These are phyloP conservation scores for Formica exsecta DNA, from an alignment of 1,140 invertebrate species.

Conservation along the genomic window DNA sequence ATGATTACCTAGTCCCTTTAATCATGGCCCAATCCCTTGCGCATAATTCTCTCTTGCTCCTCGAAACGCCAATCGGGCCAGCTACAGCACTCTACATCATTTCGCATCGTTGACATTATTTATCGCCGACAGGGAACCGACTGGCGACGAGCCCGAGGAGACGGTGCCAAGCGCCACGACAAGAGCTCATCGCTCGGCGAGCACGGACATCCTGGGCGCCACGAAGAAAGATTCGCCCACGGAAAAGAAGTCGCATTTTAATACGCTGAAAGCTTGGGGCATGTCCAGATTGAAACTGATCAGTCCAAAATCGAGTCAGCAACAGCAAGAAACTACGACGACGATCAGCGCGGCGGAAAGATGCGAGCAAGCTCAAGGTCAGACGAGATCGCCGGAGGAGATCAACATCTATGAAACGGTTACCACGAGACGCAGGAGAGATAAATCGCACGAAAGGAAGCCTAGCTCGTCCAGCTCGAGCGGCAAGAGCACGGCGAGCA, in stretches of 20 bases:
- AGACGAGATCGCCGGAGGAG: slow-evolving; percentile 86
- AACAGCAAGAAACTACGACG: slow-evolving; percentile 84
- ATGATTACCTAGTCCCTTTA: background rate
- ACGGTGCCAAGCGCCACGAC: slow-evolving; percentile 85
- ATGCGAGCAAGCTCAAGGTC: slow-evolving; percentile 74
- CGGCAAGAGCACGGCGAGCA: slow-evolving; percentile 85
- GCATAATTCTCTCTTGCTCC: slow-evolving; percentile 7
- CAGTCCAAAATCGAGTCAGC: slow-evolving; percentile 87
- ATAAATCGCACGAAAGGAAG: slow-evolving; percentile 90
- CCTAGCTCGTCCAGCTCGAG: slow-evolving; percentile 90
- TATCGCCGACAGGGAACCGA: slow-evolving; percentile 86
- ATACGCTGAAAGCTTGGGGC: slow-evolving; percentile 94
- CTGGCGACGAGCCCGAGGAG: slow-evolving; percentile 87
- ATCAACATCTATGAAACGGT: slow-evolving; percentile 89
- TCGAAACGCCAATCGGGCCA: background rate
- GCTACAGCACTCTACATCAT: background rate
- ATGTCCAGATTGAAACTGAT: slow-evolving; percentile 92
- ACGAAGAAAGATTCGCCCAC: slow-evolving; percentile 87
- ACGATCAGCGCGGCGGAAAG: slow-evolving; percentile 81
- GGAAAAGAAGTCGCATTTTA: slow-evolving; percentile 92
- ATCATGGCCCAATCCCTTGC: background rate
- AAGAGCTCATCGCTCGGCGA: slow-evolving; percentile 90
- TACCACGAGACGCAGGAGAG: slow-evolving; percentile 87
- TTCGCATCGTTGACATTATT: slow-evolving; percentile 43
- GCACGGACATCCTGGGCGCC: slow-evolving; percentile 85